Evolutionary conservation across 2,797 vertebrate species (phyloP), one percentile per base, ranked within the genome.

Genomic region (Fratercula arctica): DNA sequence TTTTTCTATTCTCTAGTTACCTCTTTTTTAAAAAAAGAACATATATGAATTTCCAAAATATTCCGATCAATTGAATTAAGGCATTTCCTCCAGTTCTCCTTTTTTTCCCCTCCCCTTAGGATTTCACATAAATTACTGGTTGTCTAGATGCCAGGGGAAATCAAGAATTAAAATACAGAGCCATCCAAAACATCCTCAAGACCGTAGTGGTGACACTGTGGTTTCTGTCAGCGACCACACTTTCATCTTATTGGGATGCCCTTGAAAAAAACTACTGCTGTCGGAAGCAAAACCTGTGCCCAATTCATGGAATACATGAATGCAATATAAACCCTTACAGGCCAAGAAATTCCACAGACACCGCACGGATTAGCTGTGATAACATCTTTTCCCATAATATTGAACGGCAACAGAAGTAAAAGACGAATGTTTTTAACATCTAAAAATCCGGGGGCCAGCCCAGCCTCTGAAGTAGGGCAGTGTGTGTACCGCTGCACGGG

Each of bases 191-290:
- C 91, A 96, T 95, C 93, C 94, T 96, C 70, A 89, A 95, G 92
- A 63, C 83, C 60, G 1, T 92, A 96, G 91, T 1, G 87, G 87
- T 93, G 90, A 93, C 90, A 91, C 95, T 92, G 94, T 81, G 96
- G 95, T 96, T 97, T 97, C 91, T 95, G 83, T 79, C 95, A 94
- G 90, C 1, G 5, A 96, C 89, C 93, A 95, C 90, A 93, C 96
- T 97, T 97, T 97, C 95, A 96, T 97, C 94, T 95, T 76, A 87
- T 94, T 95, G 94, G 94, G 97, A 97, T 96, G 94, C 92, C 95
- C 95, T 94, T 93, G 87, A 89, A 97, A 95, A 95, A 88, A 70
- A 39, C 89, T 92, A 16, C 75, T 76, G 94, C 93, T 53, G 70
- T 93, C 46, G 4, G 93, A 96, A 93, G 95, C 94, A 91, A 87